phyloP scores from a whole-genome alignment of 2,797 vertebrate genomes.

The Gadopsis marmoratus region DNA sequence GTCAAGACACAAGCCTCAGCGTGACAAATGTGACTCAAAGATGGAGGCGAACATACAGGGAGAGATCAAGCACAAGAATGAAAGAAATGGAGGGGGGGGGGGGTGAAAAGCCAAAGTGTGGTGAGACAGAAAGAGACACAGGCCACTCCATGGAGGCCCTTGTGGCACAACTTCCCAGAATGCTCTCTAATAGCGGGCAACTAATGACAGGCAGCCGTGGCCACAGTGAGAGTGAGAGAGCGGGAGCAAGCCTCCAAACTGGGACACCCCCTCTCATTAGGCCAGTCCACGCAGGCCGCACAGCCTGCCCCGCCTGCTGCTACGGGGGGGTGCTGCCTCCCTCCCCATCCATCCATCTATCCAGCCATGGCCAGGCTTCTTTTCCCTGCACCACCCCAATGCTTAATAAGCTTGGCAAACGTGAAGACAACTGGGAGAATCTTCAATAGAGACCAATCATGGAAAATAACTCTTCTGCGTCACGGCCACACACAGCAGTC shows the following conservation, averaged over 20 bases:
- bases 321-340: constrained; percentile 52
- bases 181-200: constrained; percentile 78
- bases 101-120: constrained; percentile 62
- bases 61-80: constrained; percentile 50
- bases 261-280: constrained; percentile 86
- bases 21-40: constrained; percentile 58
- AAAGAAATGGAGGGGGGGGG: constrained; percentile 59
- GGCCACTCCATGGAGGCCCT: constrained; percentile 61
- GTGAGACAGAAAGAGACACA: constrained; percentile 76
- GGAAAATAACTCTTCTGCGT: not conserved
- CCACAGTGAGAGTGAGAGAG: constrained; percentile 79
- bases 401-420: constrained; percentile 39
- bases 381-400: constrained; percentile 1
- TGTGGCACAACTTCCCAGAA: constrained; percentile 80
- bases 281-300: constrained; percentile 66
- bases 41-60: constrained; percentile 46
- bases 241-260: constrained; percentile 67
- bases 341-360: constrained; percentile 64
- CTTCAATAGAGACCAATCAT: not conserved
- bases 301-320: constrained; percentile 73
- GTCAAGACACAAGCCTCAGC: constrained; percentile 46
- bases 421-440: constrained; percentile 19
- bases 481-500: constrained; percentile 3
- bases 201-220: constrained; percentile 82
- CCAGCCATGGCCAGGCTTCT: not conserved